Evolutionary conservation across 2,113 vertebrate genomes (phyloP).

Genomic region (Choloepus hoffmanni): DNA sequence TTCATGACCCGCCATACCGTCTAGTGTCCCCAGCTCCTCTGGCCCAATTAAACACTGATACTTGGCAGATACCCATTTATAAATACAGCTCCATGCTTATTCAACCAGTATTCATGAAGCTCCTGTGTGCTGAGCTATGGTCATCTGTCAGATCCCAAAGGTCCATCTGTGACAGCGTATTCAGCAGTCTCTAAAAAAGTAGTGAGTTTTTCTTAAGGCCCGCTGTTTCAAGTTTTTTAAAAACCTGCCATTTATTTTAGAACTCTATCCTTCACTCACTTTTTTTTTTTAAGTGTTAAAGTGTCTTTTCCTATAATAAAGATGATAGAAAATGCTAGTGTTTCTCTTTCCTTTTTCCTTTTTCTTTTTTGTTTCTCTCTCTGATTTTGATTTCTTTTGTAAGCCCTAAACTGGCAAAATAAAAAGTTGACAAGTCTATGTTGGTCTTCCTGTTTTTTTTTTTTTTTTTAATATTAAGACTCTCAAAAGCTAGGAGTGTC

Average conservation of each 20-base stretch:
- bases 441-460: background rate
- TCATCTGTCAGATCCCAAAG: background rate
- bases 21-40: rapidly evolving
- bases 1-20: rapidly evolving
- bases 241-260: background rate
- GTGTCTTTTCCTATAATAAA: background rate
- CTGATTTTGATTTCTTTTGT: constrained; percentile 30
- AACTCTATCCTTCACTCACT: background rate
- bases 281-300: background rate
- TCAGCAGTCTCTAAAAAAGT: background rate
- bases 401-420: background rate
- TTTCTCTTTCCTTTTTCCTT: background rate
- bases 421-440: background rate
- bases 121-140: rapidly evolving
- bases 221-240: background rate
- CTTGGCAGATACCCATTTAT: background rate
- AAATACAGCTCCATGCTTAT: background rate
- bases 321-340: background rate
- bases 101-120: background rate
- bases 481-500: background rate
- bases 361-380: background rate
- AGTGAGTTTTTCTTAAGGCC: background rate
- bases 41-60: rapidly evolving
- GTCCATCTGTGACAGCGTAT: background rate
- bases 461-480: background rate